phyloP scores from a whole-genome alignment of 1,140 invertebrate genomes.

The Eriosoma lanigerum region DNA sequence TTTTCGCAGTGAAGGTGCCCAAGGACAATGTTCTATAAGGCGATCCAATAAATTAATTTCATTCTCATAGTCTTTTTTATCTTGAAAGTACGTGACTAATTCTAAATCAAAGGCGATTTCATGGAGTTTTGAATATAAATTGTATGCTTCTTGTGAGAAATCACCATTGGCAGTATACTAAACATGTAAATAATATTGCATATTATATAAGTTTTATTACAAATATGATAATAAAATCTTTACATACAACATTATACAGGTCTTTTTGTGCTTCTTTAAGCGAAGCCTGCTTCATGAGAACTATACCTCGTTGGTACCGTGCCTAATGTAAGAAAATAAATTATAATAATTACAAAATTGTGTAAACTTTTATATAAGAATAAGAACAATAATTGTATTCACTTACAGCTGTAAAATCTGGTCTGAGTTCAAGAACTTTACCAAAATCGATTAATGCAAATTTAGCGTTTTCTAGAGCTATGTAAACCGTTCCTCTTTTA shows the following conservation, averaged over 20 bases:
- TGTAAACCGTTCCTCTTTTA: slow-evolving; percentile 92
- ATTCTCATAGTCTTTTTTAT: slow-evolving; percentile 67
- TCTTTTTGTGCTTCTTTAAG: slow-evolving; percentile 80
- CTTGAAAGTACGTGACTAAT: slow-evolving; percentile 68
- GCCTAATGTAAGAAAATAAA: slow-evolving; percentile 63
- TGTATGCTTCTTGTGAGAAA: slow-evolving; percentile 66
- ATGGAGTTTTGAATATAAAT: slow-evolving; percentile 67
- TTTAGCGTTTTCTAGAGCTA: slow-evolving; percentile 94
- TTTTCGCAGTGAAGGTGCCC: slow-evolving; percentile 81
- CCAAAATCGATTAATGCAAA: slow-evolving; percentile 92
- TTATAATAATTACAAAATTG: slow-evolving; percentile 16
- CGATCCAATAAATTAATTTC: slow-evolving; percentile 72
- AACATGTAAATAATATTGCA: too few species aligned
- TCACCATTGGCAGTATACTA: slow-evolving; percentile 77
- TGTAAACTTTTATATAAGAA: background rate
- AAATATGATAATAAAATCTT: background rate
- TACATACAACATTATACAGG: slow-evolving; percentile 81
- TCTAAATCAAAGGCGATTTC: slow-evolving; percentile 66
- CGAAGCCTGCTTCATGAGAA: slow-evolving; percentile 86
- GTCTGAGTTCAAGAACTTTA: slow-evolving; percentile 87
- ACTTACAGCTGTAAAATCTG: slow-evolving; percentile 82
- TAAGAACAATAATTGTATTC: background rate
- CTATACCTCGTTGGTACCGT: slow-evolving; percentile 79
- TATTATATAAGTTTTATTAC: background rate
- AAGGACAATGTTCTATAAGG: slow-evolving; percentile 84